These are phyloP conservation scores for human (Homo sapiens) DNA, from an alignment of 2,113 vertebrate species.

Conservation along the genomic window GRCh38 chr15:23786001-23786500, in stretches of 20 bases:
- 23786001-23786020: not conserved
- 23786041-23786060: not conserved
- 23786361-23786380: not conserved
- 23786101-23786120: not conserved
- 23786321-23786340: not conserved
- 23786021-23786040: not conserved
- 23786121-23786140: not conserved
- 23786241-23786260: not conserved
- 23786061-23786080: fast-evolving
- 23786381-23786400: not conserved
- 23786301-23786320: too few species aligned
- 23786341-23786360: not conserved
- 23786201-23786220: not conserved
- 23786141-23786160: not conserved
- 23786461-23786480: not conserved
- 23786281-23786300: not conserved
- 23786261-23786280: not conserved
- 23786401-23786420: not conserved
- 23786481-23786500: not conserved
- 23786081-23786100: not conserved
- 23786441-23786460: not conserved
- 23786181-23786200: not conserved
- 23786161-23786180: not conserved
- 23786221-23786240: not conserved
- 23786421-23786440: not conserved